Conservation (phyloP, 2,888 invertebrate genomes). For the Cosmia trapezina region DNA sequence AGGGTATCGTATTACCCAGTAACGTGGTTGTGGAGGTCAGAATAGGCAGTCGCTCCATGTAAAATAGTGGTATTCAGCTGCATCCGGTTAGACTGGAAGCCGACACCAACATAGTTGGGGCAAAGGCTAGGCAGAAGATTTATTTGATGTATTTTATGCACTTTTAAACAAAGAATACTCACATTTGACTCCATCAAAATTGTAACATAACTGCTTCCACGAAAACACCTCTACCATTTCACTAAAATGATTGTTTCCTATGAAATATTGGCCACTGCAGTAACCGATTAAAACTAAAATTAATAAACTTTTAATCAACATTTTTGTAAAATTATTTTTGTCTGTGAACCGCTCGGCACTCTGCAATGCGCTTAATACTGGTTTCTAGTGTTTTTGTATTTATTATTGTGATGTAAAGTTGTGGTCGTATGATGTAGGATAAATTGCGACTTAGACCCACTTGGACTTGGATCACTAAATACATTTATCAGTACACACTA, state of each 20-base stretch:
- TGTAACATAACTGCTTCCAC: conserved; percentile 80
- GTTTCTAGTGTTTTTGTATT: neutral
- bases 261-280: conserved; percentile 28
- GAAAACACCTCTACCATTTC: conserved; percentile 68
- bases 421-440: neutral
- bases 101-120: no score
- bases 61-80: neutral
- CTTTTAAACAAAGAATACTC: conserved; percentile 63
- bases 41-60: neutral
- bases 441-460: neutral
- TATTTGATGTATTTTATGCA: no score
- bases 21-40: no score
- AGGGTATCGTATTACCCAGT: no score
- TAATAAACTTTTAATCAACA: conserved; percentile 11
- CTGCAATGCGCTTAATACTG: neutral
- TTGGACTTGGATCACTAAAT: neutral
- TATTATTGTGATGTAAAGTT: neutral
- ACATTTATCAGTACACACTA: no score
- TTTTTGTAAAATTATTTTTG: neutral
- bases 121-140: no score
- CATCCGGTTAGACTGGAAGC: neutral
- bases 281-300: neutral
- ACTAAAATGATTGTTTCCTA: conserved; percentile 38
- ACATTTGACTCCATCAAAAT: conserved; percentile 76
- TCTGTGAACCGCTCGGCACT: accelerated